Conservation (phyloP, 2,113 vertebrate genomes). For the Nothoprocta perdicaria region DNA sequence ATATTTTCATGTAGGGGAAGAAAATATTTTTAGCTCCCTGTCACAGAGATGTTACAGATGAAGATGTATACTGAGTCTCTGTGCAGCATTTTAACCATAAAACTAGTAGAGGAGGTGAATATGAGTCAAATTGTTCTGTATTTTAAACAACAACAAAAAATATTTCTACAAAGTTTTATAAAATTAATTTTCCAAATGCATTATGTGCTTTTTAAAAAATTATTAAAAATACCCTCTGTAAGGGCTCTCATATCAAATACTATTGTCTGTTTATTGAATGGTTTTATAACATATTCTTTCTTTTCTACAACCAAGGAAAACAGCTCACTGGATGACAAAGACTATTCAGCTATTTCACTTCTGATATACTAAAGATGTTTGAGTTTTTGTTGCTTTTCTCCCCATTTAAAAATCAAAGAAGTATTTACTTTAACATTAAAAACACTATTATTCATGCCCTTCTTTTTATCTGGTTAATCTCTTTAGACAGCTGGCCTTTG, state of each 20-base stretch:
- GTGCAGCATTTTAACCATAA: background rate
- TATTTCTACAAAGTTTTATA: background rate
- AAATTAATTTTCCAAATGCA: background rate
- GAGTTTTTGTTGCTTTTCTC: background rate
- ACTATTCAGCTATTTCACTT: background rate
- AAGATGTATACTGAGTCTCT: background rate
- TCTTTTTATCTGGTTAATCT: slow-evolving; percentile 4
- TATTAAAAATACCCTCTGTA: background rate
- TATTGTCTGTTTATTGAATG: background rate
- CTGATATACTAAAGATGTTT: background rate
- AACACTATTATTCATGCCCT: background rate
- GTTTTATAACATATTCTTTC: background rate
- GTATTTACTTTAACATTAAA: slow-evolving; percentile 13
- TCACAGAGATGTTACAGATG: background rate
- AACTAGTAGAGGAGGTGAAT: background rate
- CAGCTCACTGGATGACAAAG: background rate
- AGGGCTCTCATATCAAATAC: background rate
- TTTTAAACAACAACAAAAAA: background rate
- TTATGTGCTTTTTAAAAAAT: background rate
- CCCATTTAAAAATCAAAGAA: background rate
- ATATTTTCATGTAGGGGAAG: background rate
- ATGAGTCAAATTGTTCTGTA: background rate
- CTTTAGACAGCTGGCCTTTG: slow-evolving; percentile 42
- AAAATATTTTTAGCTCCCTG: background rate
- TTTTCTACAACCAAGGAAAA: background rate